Conservation (phyloP, 2,888 invertebrate species). For the Biston stratarius region DNA sequence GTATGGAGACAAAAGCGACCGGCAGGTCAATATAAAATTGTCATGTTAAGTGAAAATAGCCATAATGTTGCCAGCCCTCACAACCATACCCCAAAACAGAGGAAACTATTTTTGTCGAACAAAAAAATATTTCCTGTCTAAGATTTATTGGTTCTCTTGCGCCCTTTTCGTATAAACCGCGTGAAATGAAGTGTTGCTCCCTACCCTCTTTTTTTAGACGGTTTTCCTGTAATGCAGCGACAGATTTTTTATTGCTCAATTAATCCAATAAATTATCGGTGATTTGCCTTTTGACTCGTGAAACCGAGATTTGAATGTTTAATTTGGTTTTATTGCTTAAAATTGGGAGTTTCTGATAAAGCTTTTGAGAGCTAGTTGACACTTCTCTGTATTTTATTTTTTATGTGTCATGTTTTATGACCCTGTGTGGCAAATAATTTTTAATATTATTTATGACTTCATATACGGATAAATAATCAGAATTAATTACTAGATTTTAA, state of each 20-base stretch:
- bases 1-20: neutral
- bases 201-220: conserved; percentile 57
- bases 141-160: conserved; percentile 68
- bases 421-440: conserved; percentile 3
- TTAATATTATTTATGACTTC: conserved; percentile 7
- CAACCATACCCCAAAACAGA: conserved; percentile 72
- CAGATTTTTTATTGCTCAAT: conserved; percentile 80
- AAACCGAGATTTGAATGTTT: conserved; percentile 58
- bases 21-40: conserved; percentile 32
- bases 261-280: conserved; percentile 70
- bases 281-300: conserved; percentile 61
- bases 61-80: conserved; percentile 53
- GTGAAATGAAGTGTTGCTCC: conserved; percentile 84
- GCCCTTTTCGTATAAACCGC: conserved; percentile 75
- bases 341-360: conserved; percentile 30
- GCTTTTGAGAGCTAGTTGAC: conserved; percentile 8
- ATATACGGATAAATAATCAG: conserved; percentile 4
- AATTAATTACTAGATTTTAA: neutral
- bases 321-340: conserved; percentile 45
- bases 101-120: conserved; percentile 84
- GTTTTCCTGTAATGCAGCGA: conserved; percentile 56
- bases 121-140: conserved; percentile 80
- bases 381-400: conserved; percentile 16
- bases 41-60: conserved; percentile 47
- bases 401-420: conserved; percentile 19